phyloP scores from a whole-genome alignment of 2,113 vertebrate species.

The Agelaius tricolor region DNA sequence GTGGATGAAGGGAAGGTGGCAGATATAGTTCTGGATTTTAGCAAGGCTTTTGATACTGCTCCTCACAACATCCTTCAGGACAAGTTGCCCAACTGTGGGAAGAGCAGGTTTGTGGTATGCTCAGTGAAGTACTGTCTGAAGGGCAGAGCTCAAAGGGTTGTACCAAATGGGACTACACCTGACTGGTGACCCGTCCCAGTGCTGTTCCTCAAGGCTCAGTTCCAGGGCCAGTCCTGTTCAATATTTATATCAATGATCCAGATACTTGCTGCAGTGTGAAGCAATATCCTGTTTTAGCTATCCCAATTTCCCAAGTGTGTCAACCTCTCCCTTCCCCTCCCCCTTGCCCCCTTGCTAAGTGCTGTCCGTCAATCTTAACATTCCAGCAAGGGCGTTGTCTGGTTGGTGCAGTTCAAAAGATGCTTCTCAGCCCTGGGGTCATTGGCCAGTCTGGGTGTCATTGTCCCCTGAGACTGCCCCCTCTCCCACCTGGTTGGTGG shows the following conservation, averaged over 20 bases:
- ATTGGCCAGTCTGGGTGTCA: too few relatives aligned
- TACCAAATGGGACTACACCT: neutral
- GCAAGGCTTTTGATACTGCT: neutral
- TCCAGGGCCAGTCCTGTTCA: neutral
- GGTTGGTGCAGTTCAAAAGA: too few relatives aligned
- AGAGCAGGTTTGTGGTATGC: rapidly evolving
- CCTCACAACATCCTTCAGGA: neutral
- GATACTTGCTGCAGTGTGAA: too few relatives aligned
- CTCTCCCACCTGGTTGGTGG: too few relatives aligned
- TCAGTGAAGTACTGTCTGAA: neutral
- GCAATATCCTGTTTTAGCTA: too few relatives aligned
- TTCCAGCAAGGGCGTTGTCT: too few relatives aligned
- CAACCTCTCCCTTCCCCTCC: too few relatives aligned
- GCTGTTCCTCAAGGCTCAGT: neutral
- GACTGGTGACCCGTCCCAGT: neutral
- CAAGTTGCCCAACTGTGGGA: neutral
- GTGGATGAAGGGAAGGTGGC: rapidly evolving
- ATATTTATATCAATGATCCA: neutral
- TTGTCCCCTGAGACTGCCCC: too few relatives aligned
- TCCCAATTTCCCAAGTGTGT: too few relatives aligned
- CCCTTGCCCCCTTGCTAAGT: too few relatives aligned
- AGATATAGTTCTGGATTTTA: neutral
- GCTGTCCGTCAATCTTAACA: too few relatives aligned
- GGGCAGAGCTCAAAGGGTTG: neutral
- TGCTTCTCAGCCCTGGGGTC: too few relatives aligned